phyloP scores from a whole-genome alignment of 2,113 vertebrate species.

The Australoheros scitulus region DNA sequence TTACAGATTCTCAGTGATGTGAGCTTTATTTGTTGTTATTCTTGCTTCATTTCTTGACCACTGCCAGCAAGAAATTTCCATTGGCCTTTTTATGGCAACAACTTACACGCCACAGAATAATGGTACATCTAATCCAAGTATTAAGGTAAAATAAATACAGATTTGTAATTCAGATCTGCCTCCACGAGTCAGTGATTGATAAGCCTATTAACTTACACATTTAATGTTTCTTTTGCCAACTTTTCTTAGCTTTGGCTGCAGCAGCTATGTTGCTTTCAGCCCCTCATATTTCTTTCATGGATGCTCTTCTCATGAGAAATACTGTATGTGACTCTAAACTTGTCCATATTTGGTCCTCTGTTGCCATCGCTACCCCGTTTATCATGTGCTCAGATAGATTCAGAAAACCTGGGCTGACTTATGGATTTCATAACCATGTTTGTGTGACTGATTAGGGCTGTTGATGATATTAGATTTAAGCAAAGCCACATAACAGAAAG shows the following conservation, averaged over 20 bases:
- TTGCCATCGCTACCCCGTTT: neutral
- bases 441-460: neutral
- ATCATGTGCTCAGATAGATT: neutral
- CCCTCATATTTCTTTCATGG: neutral
- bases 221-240: neutral
- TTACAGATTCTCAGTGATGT: neutral
- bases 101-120: neutral
- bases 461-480: neutral
- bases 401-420: neutral
- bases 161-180: neutral
- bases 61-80: neutral
- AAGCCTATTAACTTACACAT: neutral
- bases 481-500: neutral
- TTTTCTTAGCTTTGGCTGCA: neutral
- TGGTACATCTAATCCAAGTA: neutral
- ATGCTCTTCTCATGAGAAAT: neutral
- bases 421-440: neutral
- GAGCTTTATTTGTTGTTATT: neutral
- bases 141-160: neutral
- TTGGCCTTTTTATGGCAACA: neutral
- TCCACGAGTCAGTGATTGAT: neutral
- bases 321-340: neutral
- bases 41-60: neutral
- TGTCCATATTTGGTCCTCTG: slow-evolving; percentile 1
- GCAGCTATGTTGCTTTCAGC: neutral